phyloP scores from a whole-genome alignment of 2,797 vertebrate species.

The Masticophis lateralis region DNA sequence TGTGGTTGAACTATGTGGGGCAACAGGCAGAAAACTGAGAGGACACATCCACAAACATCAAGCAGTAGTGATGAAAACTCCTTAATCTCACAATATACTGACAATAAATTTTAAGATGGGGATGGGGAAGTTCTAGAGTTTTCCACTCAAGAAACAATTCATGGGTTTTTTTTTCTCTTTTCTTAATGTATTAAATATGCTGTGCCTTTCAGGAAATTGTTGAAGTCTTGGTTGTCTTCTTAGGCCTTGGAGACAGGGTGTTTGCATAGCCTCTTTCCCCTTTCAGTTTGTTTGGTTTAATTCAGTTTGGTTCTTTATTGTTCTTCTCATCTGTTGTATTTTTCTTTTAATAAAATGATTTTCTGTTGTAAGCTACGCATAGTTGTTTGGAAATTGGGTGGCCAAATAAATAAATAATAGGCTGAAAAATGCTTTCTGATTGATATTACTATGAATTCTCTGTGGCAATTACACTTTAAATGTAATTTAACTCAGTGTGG shows the following conservation, averaged over 20 bases:
- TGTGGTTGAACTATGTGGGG: background rate
- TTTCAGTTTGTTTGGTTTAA: background rate
- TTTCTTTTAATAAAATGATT: background rate
- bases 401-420: background rate
- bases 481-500: background rate
- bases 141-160: background rate
- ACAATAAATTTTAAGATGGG: background rate
- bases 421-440: background rate
- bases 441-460: too few relatives aligned
- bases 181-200: background rate
- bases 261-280: background rate
- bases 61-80: background rate
- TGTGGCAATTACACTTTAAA: too few relatives aligned
- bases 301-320: background rate
- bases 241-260: background rate
- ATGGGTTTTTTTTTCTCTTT: background rate
- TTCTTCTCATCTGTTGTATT: background rate
- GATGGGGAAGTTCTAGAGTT: background rate
- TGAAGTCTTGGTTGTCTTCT: background rate
- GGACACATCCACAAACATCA: background rate
- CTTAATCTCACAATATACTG: background rate
- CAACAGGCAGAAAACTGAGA: background rate
- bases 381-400: background rate
- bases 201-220: background rate
- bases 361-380: background rate